Percentiles rank a stretch among this genome's conserved stretches.
phyloP scores from a whole-genome alignment of 2,113 vertebrate species.

The Sinocyclocheilus rhinocerous region DNA sequence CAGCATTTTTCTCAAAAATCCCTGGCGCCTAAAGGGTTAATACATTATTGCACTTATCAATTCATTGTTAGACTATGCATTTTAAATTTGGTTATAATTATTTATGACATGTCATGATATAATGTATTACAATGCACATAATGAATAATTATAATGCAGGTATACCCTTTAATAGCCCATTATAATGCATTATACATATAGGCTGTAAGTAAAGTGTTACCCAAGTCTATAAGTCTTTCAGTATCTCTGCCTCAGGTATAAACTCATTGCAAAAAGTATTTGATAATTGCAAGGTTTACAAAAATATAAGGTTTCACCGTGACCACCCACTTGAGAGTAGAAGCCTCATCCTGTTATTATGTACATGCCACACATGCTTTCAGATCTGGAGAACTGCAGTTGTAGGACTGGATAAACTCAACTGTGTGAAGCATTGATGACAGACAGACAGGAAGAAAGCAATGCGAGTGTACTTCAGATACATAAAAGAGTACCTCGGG shows the following conservation, averaged over 20 bases:
- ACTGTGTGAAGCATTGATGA: neutral
- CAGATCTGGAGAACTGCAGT: neutral
- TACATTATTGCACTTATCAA: too few relatives aligned
- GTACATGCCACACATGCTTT: conserved; percentile 4
- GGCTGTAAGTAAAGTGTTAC: too few relatives aligned
- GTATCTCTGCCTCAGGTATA: neutral
- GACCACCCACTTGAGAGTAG: neutral
- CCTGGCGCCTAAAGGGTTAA: too few relatives aligned
- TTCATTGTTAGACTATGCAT: too few relatives aligned
- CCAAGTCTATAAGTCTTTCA: too few relatives aligned
- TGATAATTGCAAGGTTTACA: neutral
- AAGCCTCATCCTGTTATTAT: neutral
- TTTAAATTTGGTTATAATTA: too few relatives aligned
- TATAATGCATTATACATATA: too few relatives aligned
- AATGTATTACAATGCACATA: too few relatives aligned
- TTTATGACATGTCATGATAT: too few relatives aligned
- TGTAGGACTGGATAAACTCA: neutral
- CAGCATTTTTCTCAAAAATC: too few relatives aligned
- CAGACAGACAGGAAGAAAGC: neutral
- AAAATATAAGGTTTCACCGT: neutral
- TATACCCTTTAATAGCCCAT: too few relatives aligned
- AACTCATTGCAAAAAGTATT: neutral
- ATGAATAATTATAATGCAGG: too few relatives aligned
- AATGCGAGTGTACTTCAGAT: neutral
- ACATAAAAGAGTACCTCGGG: neutral